Evolutionary conservation across 2,113 vertebrate genomes (phyloP).

Genomic region (Zootoca vivipara): DNA sequence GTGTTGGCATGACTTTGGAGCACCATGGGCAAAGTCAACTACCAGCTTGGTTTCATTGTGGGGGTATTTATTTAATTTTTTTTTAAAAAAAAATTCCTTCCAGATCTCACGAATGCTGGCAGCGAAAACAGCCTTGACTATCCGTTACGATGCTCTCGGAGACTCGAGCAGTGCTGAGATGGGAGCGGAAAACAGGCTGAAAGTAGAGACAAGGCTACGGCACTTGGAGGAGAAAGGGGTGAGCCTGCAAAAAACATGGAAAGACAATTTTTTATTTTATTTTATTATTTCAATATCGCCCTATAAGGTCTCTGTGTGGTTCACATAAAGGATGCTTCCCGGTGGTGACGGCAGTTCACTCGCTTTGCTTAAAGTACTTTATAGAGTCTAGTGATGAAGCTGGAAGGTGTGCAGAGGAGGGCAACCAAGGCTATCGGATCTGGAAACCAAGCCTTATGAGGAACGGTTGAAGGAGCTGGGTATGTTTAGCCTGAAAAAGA

Average conservation of each 20-base stretch:
- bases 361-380: too few species aligned
- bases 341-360: not conserved
- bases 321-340: not conserved
- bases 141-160: constrained; percentile 95
- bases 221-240: constrained; percentile 94
- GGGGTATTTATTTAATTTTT: constrained; percentile 30
- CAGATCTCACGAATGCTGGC: constrained; percentile 97
- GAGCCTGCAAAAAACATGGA: constrained; percentile 52
- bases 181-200: constrained; percentile 92
- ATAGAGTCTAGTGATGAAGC: not conserved
- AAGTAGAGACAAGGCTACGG: constrained; percentile 90
- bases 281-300: too few species aligned
- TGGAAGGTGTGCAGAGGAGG: too few species aligned
- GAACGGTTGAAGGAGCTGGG: too few species aligned
- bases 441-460: too few species aligned
- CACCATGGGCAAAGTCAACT: constrained; percentile 17
- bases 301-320: too few species aligned
- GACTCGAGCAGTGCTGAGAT: constrained; percentile 92
- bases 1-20: constrained; percentile 32
- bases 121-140: constrained; percentile 90
- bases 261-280: not conserved
- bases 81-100: constrained; percentile 21
- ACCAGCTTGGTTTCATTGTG: constrained; percentile 25
- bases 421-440: too few species aligned
- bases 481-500: too few species aligned